phyloP scores from a whole-genome alignment of 2,113 vertebrate genomes.

The Dinomys branickii region DNA sequence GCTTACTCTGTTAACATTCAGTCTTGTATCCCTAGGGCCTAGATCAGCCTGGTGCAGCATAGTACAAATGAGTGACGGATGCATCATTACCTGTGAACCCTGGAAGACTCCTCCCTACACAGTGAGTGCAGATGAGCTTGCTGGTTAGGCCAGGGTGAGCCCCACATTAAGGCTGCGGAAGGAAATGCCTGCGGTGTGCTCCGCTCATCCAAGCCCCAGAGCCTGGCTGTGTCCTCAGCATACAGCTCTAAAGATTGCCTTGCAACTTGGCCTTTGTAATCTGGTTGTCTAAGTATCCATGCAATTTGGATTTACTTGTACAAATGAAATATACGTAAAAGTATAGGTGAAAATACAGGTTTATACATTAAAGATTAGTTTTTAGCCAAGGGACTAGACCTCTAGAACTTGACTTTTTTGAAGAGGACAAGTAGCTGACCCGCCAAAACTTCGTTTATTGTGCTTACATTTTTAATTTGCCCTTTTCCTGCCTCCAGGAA shows the following conservation, averaged over 20 bases:
- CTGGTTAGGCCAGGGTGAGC: neutral
- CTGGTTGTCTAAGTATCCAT: neutral
- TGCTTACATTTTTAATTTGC: constrained; percentile 24
- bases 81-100: neutral
- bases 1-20: neutral
- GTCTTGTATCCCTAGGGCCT: neutral
- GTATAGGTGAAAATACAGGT: neutral
- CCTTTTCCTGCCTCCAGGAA: neutral
- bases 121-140: neutral
- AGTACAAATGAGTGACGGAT: neutral
- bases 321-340: constrained; percentile 10
- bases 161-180: neutral
- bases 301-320: constrained; percentile 30
- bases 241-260: neutral
- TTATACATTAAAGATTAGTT: constrained; percentile 21
- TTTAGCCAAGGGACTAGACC: constrained; percentile 9
- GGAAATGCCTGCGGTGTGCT: neutral
- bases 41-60: neutral
- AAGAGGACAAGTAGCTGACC: neutral
- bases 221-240: neutral
- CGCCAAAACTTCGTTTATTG: constrained; percentile 31
- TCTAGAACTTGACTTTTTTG: constrained; percentile 49
- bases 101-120: neutral
- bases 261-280: neutral
- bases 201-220: neutral